phyloP scores from a whole-genome alignment of 1,140 invertebrate species.

The Diachasma alloeum region DNA sequence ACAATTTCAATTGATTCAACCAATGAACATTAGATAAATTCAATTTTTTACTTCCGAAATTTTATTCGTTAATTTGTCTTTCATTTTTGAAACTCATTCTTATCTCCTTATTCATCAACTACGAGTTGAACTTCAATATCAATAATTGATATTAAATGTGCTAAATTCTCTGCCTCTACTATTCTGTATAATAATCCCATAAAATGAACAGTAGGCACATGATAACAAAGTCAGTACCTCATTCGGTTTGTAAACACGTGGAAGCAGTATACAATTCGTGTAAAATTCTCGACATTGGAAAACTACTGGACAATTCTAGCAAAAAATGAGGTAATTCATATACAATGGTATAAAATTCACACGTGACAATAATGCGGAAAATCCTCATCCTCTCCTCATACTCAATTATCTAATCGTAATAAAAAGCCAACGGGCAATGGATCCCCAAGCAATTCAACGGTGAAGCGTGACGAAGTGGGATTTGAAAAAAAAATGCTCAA shows the following conservation, averaged over 20 bases:
- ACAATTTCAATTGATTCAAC: too few relatives aligned
- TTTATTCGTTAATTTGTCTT: too few relatives aligned
- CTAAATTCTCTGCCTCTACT: not conserved
- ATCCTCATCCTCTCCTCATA: not conserved
- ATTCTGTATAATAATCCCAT: not conserved
- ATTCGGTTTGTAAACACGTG: not conserved
- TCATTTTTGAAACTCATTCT: too few relatives aligned
- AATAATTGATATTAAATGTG: not conserved
- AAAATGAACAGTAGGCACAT: not conserved
- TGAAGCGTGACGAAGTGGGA: slow-evolving; percentile 2
- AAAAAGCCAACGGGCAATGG: not conserved
- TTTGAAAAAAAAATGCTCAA: slow-evolving; percentile 19
- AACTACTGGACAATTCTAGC: not conserved
- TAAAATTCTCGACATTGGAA: not conserved
- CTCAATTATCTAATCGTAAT: slow-evolving; percentile 2
- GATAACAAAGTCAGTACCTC: not conserved
- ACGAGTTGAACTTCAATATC: too few relatives aligned
- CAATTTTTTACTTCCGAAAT: too few relatives aligned
- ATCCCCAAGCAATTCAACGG: not conserved
- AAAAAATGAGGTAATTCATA: not conserved
- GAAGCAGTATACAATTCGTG: not conserved
- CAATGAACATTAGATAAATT: too few relatives aligned
- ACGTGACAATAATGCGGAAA: not conserved
- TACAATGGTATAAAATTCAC: not conserved
- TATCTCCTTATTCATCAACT: too few relatives aligned